These are phyloP conservation scores for Neocloeon triangulifer DNA, from an alignment of 1,140 invertebrate species.

Conservation along the genomic window DNA sequence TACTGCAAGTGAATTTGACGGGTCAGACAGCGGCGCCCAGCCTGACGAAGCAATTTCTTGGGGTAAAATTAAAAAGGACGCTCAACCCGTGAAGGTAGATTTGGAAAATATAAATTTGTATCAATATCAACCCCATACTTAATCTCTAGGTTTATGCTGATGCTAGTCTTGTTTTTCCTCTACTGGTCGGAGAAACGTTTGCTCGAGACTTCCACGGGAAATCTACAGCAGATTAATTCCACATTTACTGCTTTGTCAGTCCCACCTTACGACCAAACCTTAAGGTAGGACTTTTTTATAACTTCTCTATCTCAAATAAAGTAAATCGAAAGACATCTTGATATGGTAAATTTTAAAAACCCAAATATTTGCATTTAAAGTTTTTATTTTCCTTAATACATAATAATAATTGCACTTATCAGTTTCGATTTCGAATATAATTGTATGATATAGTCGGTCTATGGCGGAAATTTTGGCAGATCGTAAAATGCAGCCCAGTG, in stretches of 20 bases:
- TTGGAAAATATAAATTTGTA: not conserved
- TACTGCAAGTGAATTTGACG: constrained; percentile 95
- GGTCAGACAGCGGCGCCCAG: constrained; percentile 89
- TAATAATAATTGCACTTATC: too few relatives aligned
- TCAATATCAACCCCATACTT: constrained; percentile 3
- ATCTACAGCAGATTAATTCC: too few relatives aligned
- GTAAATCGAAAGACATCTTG: too few relatives aligned
- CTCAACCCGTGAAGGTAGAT: constrained; percentile 70
- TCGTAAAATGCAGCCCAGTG: constrained; percentile 16
- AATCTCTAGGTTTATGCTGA: constrained; percentile 60
- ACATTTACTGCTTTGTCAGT: too few relatives aligned
- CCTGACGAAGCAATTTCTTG: constrained; percentile 97
- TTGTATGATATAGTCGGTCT: too few relatives aligned
- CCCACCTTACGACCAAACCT: too few relatives aligned
- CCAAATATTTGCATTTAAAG: too few relatives aligned
- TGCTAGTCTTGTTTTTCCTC: constrained; percentile 83
- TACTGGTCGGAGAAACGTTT: constrained; percentile 92
- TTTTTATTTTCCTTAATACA: too few relatives aligned
- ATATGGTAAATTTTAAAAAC: too few relatives aligned
- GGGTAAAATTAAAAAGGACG: constrained; percentile 86
- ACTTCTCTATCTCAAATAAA: too few relatives aligned
- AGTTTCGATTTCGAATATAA: too few relatives aligned
- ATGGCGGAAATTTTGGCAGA: too few relatives aligned
- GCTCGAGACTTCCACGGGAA: constrained; percentile 31
- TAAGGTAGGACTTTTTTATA: not conserved